Base-by-base conservation (phyloP, 2,888 invertebrate species). In the Embidobia sp. region DNA sequence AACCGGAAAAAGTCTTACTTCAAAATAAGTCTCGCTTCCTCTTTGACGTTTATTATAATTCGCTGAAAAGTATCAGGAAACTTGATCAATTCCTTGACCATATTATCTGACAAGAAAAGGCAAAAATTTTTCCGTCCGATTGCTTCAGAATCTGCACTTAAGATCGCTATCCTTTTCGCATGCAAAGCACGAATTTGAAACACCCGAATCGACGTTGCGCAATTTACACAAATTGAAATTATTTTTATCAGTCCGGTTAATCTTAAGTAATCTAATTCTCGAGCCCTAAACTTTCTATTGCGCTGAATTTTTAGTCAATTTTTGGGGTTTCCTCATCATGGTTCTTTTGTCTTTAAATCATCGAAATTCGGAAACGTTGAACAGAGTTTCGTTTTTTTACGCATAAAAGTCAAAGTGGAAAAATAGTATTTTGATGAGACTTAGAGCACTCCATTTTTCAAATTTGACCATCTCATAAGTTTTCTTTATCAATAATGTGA, bases 31-130 rank as follows among this genome's bases (percentile, higher is more conserved):
- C 64, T 57, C 42, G 63, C 64, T 73, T 61, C 63, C 63, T 48
- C 49, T 49, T 73, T 55, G 57, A 73, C 73, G 73, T 73, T 64
- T 64, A 73, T 73, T 73, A 73, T 73, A 64, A 73, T 73, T 73
- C 64, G 49, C 35, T 42, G 73, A 73, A 64, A 73, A 63, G 63
- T 73, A 73, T 73, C 64, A 64, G 49, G 40, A 64, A 73, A 57
- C 73, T 64, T 73, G 49, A 73, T 64, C 73, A 73, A 73, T 73
- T 57, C 35, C 55, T 63, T 64, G 64, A 57, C 72, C 57, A 64
- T 73, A 64, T 73, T 73, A 73, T 64, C 64, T 64, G 37, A 53
- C 31, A 40, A 55, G 44, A 53, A 72, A 63, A 37, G 55, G 53
- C 16, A 55, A 51, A 61, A 55, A 63, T 72, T 72, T 70, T 72